phyloP scores from a whole-genome alignment of 2,113 vertebrate genomes.

The Corvus cornix region DNA sequence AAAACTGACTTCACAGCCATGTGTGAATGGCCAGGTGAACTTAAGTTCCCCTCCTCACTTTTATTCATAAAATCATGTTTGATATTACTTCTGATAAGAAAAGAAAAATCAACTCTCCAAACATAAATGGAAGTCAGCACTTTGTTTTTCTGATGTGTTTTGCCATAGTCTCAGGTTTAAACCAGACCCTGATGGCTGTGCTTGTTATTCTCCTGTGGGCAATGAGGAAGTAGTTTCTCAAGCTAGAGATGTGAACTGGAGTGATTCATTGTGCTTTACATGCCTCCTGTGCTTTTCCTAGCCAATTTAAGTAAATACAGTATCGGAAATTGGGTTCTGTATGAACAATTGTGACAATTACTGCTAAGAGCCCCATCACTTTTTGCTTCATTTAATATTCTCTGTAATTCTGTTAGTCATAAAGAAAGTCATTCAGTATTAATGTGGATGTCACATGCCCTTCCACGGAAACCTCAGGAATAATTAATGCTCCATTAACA shows the following conservation, averaged over 20 bases:
- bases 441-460: constrained; percentile 4
- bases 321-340: neutral
- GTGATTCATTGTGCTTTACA: constrained; percentile 36
- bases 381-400: constrained; percentile 55
- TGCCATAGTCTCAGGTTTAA: neutral
- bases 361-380: constrained; percentile 8
- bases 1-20: neutral
- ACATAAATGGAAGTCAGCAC: neutral
- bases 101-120: neutral
- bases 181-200: neutral
- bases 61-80: neutral
- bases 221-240: constrained; percentile 50
- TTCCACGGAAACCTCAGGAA: constrained; percentile 35
- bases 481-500: constrained; percentile 69
- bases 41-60: neutral
- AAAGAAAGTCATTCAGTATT: constrained; percentile 30
- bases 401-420: constrained; percentile 27
- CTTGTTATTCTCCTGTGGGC: constrained; percentile 41
- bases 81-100: neutral
- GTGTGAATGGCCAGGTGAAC: neutral
- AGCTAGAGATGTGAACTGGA: constrained; percentile 20
- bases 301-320: neutral
- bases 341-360: constrained; percentile 7
- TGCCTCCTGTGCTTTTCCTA: constrained; percentile 1
- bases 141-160: neutral